Conservation (phyloP, 2,113 vertebrate genomes). For the Sapajus apella region DNA sequence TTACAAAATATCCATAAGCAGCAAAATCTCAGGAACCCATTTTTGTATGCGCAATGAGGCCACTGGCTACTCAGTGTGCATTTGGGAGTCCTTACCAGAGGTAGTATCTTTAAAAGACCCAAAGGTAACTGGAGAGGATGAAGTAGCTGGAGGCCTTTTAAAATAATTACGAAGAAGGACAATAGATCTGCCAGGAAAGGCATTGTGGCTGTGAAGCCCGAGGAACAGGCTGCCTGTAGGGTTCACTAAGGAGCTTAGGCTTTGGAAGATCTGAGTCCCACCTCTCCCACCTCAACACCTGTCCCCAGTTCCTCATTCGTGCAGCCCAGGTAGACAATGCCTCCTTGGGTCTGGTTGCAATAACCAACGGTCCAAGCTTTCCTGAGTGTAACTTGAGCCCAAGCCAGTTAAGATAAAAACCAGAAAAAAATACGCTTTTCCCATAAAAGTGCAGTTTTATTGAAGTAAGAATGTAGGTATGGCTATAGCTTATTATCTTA, state of each 20-base stretch:
- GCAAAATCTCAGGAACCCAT: not conserved
- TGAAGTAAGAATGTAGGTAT: not conserved
- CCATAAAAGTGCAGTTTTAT: not conserved
- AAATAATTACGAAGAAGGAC: not conserved
- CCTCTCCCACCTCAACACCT: rapidly evolving
- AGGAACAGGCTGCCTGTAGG: not conserved
- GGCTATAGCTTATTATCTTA: not conserved
- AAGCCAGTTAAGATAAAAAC: not conserved
- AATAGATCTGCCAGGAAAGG: not conserved
- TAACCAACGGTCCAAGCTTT: not conserved
- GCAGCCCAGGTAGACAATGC: too few relatives aligned
- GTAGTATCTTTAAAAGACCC: not conserved
- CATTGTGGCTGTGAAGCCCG: rapidly evolving
- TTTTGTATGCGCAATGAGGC: not conserved
- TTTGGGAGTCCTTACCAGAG: not conserved
- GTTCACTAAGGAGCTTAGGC: rapidly evolving
- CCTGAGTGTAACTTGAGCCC: not conserved
- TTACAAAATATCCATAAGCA: not conserved
- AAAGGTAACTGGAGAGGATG: not conserved
- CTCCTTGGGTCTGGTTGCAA: not conserved
- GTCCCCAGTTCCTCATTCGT: too few relatives aligned
- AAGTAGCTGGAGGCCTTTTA: not conserved
- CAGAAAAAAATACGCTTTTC: not conserved
- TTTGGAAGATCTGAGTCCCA: not conserved
- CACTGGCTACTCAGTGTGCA: not conserved